A percentile compares a stretch with the other conserved stretches of the same genome.
These are phyloP conservation scores for Schizaphis graminum DNA, from an alignment of 2,888 invertebrate genomes.

Conservation along the genomic window DNA sequence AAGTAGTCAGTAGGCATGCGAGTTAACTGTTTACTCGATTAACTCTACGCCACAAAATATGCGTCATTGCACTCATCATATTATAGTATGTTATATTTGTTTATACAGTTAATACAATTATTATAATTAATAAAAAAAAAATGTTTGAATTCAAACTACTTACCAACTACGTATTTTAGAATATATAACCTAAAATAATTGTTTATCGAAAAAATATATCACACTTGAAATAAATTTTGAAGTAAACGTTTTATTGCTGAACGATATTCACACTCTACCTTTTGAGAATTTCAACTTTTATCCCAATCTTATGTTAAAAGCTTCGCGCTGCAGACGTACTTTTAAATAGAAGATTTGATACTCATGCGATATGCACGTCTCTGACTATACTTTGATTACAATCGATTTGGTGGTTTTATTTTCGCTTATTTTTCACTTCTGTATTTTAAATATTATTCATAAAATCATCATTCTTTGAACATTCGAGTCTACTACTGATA, in stretches of 20 bases:
- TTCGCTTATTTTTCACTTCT: neutral
- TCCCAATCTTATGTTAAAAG: neutral
- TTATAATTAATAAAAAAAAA: too few relatives aligned
- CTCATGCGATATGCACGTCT: neutral
- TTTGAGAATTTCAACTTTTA: neutral
- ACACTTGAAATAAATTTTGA: neutral
- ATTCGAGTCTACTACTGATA: neutral
- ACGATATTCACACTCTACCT: neutral
- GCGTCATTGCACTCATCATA: too few relatives aligned
- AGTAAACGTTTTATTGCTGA: neutral
- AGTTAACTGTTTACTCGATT: neutral
- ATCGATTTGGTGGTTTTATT: neutral
- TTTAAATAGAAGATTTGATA: slow-evolving; percentile 19
- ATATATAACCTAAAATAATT: neutral
- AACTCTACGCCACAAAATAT: neutral
- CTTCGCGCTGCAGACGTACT: neutral
- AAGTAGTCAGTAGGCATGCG: neutral
- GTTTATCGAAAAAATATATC: neutral
- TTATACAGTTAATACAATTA: neutral
- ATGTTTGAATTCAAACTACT: neutral
- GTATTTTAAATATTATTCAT: neutral
- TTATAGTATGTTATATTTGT: neutral
- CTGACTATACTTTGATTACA: neutral
- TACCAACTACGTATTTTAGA: too few relatives aligned
- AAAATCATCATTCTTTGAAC: neutral